phyloP scores from a whole-genome alignment of 2,888 invertebrate genomes.

The Pollenia griseotomentosa region DNA sequence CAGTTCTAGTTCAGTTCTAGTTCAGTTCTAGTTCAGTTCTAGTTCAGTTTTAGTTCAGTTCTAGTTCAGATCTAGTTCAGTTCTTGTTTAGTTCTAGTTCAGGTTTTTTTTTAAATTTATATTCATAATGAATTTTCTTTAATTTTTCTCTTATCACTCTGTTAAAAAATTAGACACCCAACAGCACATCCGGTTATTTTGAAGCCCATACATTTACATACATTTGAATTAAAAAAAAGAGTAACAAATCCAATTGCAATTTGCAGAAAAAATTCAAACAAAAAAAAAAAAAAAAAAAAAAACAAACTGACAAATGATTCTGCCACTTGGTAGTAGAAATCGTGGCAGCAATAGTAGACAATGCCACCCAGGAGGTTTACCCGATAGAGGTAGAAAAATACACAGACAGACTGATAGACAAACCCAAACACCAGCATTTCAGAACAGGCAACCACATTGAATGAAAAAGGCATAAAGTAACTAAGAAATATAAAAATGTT shows the following conservation, averaged over 20 bases:
- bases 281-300: no score
- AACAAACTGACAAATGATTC: constrained; percentile 77
- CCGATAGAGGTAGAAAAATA: constrained; percentile 57
- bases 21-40: no score
- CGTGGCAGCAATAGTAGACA: constrained; percentile 70
- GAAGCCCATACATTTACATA: constrained; percentile 70
- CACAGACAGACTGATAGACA: constrained; percentile 43
- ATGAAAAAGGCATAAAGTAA: constrained; percentile 57
- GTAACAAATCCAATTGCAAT: constrained; percentile 78
- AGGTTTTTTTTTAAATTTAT: background rate
- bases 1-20: no score
- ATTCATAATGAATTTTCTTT: background rate
- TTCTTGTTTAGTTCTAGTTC: no score
- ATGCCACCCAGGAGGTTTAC: constrained; percentile 70
- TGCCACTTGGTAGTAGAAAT: constrained; percentile 71
- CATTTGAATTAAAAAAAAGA: constrained; percentile 65
- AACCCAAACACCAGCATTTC: constrained; percentile 20
- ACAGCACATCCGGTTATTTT: constrained; percentile 68
- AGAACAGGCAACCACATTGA: constrained; percentile 47
- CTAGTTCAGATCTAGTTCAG: no score
- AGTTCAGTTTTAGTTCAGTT: no score
- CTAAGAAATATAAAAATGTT: constrained; percentile 40
- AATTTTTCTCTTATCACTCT: constrained; percentile 12
- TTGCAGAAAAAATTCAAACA: constrained; percentile 58
- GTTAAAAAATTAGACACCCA: constrained; percentile 54